These are phyloP conservation scores for Macroramphosus scolopax DNA, from an alignment of 2,797 vertebrate genomes.

Conservation along the genomic window DNA sequence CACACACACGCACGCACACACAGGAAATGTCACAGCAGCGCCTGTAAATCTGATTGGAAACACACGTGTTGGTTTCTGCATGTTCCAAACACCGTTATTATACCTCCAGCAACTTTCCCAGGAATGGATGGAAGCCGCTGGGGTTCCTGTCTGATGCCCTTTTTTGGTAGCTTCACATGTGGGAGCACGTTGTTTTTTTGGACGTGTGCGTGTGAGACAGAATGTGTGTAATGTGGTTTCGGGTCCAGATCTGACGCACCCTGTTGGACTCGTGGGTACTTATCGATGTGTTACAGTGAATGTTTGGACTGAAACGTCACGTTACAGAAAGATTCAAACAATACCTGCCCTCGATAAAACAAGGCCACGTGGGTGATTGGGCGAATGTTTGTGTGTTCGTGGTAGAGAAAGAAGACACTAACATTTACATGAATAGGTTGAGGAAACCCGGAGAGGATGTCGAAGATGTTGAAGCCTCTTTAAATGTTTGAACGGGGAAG, in stretches of 20 bases:
- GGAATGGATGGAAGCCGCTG: background rate
- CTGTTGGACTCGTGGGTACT: background rate
- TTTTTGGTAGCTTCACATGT: conserved; percentile 27
- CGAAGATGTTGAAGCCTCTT: too few relatives aligned
- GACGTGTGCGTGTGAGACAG: background rate
- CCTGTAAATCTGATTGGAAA: conserved; percentile 46
- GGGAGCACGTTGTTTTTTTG: background rate
- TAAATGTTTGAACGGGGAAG: too few relatives aligned
- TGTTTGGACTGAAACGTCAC: background rate
- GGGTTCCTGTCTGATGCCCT: conserved; percentile 12
- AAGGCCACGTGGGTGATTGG: too few relatives aligned
- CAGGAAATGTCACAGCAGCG: conserved; percentile 39
- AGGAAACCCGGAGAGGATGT: too few relatives aligned
- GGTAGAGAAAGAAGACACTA: too few relatives aligned
- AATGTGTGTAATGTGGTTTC: background rate
- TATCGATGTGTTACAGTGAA: background rate
- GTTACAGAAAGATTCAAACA: background rate
- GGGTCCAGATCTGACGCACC: background rate
- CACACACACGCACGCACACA: conserved; percentile 19
- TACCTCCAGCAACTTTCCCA: conserved; percentile 3
- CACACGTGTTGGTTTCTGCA: conserved; percentile 13
- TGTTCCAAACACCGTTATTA: conserved; percentile 4
- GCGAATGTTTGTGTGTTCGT: too few relatives aligned
- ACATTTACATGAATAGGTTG: too few relatives aligned
- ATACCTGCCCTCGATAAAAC: background rate